phyloP scores from a whole-genome alignment of 2,888 invertebrate species.

The Acanthopleura granulata region DNA sequence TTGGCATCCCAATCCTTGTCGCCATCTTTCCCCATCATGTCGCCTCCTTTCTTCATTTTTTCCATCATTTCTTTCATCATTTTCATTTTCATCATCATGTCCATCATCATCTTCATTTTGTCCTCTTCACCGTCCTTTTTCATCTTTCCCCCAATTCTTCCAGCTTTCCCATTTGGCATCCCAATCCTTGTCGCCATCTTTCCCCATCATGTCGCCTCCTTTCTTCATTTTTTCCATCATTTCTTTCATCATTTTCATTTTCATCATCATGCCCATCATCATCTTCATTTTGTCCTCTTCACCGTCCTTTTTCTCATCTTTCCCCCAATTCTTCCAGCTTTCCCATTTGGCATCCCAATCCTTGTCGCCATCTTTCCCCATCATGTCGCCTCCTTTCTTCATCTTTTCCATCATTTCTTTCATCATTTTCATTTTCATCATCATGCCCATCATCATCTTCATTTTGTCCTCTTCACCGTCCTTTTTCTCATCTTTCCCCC shows the following conservation, averaged over 20 bases:
- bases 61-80: conserved; percentile 8
- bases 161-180: not conserved
- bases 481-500: not conserved
- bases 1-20: not conserved
- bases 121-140: conserved; percentile 2
- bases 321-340: not conserved
- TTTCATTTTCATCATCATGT: not conserved
- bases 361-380: not conserved
- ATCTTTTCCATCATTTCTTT: not conserved
- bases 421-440: conserved; percentile 14
- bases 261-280: not conserved
- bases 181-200: conserved; percentile 1
- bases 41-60: not conserved
- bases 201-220: conserved; percentile 6
- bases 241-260: conserved; percentile 7
- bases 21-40: conserved; percentile 8
- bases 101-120: not conserved
- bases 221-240: not conserved
- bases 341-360: not conserved
- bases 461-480: not conserved
- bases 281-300: not conserved
- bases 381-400: not conserved
- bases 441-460: not conserved
- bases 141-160: not conserved
- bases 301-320: not conserved